Evolutionary conservation across 1,140 invertebrate genomes (phyloP).

Genomic region (Panagrolaimus sp.): DNA sequence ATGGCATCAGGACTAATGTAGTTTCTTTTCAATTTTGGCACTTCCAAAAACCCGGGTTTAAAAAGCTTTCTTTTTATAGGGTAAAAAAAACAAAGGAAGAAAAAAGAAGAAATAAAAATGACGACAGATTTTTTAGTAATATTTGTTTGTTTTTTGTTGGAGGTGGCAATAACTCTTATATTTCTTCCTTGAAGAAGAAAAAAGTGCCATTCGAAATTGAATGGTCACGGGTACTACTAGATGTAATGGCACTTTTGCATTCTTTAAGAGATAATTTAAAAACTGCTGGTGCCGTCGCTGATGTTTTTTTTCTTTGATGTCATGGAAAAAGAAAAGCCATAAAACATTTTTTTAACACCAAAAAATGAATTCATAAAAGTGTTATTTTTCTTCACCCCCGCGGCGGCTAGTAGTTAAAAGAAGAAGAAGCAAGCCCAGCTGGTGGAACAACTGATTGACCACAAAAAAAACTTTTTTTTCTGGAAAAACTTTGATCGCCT

Average conservation of each 20-base stretch:
- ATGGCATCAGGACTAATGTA: no score
- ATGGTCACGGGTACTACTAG: no score
- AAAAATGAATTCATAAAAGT: not conserved
- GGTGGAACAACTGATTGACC: not conserved
- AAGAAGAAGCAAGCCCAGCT: not conserved
- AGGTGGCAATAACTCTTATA: not conserved
- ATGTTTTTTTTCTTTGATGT: not conserved
- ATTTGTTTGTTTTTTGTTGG: not conserved
- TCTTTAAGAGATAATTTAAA: not conserved
- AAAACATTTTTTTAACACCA: not conserved
- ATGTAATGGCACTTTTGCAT: no score
- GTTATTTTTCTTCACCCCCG: not conserved
- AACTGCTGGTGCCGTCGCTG: not conserved
- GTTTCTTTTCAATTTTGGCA: not conserved
- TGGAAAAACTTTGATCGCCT: not conserved
- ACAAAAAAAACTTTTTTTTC: not conserved
- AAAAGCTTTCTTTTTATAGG: not conserved
- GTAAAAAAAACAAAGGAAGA: no score
- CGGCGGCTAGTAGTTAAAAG: not conserved
- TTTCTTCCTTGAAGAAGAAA: no score
- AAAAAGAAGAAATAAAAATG: not conserved
- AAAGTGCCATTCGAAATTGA: no score
- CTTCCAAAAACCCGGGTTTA: not conserved
- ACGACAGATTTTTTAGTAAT: not conserved
- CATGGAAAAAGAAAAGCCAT: not conserved